Evolutionary conservation across 2,113 vertebrate genomes (phyloP).

Genomic region (Bos indicus): DNA sequence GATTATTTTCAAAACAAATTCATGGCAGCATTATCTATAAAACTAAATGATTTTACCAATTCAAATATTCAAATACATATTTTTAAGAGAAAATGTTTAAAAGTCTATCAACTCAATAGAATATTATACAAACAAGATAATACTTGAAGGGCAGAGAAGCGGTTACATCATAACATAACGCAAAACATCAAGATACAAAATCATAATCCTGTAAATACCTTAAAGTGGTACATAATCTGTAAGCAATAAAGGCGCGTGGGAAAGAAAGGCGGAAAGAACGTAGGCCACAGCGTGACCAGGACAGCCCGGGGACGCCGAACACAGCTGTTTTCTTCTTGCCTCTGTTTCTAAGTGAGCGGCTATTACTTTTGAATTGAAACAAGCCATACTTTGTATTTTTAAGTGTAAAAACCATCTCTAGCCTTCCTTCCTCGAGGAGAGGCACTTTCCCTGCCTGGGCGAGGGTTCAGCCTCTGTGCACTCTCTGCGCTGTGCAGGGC

Average conservation of each 20-base stretch:
- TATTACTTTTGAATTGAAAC: not conserved
- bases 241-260: fast-evolving
- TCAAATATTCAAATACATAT: not conserved
- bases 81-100: not conserved
- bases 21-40: not conserved
- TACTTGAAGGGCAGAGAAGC: not conserved
- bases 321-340: fast-evolving
- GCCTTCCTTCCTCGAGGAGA: not conserved
- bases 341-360: not conserved
- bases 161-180: fast-evolving
- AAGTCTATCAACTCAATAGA: not conserved
- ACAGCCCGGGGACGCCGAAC: fast-evolving
- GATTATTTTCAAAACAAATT: not conserved
- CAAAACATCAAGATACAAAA: too few species aligned
- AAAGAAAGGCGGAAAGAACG: fast-evolving
- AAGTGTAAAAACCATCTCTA: not conserved
- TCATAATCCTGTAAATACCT: not conserved
- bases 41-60: not conserved
- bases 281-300: fast-evolving
- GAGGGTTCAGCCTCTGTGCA: too few species aligned
- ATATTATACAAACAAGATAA: not conserved
- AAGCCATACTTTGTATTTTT: not conserved
- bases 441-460: not conserved
- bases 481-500: fast-evolving
- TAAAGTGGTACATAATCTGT: not conserved